Evolutionary conservation across 2,888 invertebrate species (phyloP), one percentile per base, ranked within the genome.

Genomic region (Yponomeuta sedellus): DNA sequence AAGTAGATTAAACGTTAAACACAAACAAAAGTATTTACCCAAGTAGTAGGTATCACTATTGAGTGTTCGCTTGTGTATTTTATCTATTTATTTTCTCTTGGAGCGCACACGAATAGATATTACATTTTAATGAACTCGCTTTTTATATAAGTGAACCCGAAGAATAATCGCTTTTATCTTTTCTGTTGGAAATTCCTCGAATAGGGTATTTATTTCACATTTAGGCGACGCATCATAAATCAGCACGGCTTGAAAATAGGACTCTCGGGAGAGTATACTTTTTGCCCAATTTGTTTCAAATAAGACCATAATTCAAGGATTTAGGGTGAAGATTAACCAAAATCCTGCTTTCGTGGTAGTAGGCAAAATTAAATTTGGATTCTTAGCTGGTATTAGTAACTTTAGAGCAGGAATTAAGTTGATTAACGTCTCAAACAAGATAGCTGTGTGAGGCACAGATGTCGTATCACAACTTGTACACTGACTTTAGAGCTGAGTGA

Each of bases 281-380:
- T 64, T 68, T 67, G 28, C 61, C 56, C 67, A 69, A 68, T 67
- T 66, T 68, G 68, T 69, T 67, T 67, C 67, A 66, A 68, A 70
- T 67, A 70, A 70, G 68, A 69, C 77, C 75, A 75, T 74, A 74
- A 75, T 73, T 73, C 72, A 71, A 69, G 74, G 74, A 77, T 72
- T 80, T 80, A 82, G 80, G 44, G 75, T 73, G 73, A 74, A 83
- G 85, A 85, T 87, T 86, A 85, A 86, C 82, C 82, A 82, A 85
- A 80, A 87, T 86, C 86, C 84, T 77, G 72, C 77, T 78, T 78
- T 77, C 77, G 79, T 79, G 77, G 81, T 81, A 76, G 76, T 76
- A 78, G 77, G 82, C 80, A 77, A 81, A 84, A 85, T 84, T 86
- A 83, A 82, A 86, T 85, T 87, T 84, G 78, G 81, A 83, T 85